Base-by-base conservation (phyloP, 2,888 invertebrate genomes). In the Orthonychiurus folsomi region DNA sequence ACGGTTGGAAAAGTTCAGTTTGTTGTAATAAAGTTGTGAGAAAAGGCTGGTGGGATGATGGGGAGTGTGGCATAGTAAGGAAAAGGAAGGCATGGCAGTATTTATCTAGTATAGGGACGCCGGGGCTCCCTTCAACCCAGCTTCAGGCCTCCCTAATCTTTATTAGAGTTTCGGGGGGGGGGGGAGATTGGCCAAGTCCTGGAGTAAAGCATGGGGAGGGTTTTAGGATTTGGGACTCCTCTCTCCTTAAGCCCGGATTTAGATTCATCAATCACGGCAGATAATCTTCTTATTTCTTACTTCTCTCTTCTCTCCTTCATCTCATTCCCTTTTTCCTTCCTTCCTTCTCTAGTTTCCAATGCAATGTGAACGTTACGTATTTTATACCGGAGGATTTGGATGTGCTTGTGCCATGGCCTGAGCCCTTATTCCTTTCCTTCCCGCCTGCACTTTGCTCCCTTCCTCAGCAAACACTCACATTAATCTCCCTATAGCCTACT, bases 211-310 rank as follows among this genome's bases (percentile, higher is more conserved):
- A 15, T 9, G 37, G 9, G 58, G 67, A 66, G 67, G 68, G 69
- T 68, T 67, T 72, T 68, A 37, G 37, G 37, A 37, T 37, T 37
- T 37, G 37, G 37, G 15, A 37, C 37, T 37, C n/a, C n/a, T n/a
- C 37, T 37, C 37, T 70, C 69, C 66, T 67, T 71, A 72, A 71
- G 70, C 70, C 68, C 66, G 73, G 70, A 71, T 73, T 71, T 71
- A 69, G 71, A 73, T 71, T 73, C 71, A 73, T 73, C 71, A 73
- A 73, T 73, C 73, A 73, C 69, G 63, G 66, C 64, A 71, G 71
- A 70, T 73, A 73, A 73, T 73, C 73, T 73, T 71, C 73, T 73
- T 73, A 73, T 71, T 52, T 23, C 52, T 52, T 52, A 21, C 52
- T 52, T 20, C 52, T 52, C n/a, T 12, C 48, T 56, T 62, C 62